Evolutionary conservation across 2,113 vertebrate species (phyloP).

Genomic region (Oxygymnocypris stewartii): DNA sequence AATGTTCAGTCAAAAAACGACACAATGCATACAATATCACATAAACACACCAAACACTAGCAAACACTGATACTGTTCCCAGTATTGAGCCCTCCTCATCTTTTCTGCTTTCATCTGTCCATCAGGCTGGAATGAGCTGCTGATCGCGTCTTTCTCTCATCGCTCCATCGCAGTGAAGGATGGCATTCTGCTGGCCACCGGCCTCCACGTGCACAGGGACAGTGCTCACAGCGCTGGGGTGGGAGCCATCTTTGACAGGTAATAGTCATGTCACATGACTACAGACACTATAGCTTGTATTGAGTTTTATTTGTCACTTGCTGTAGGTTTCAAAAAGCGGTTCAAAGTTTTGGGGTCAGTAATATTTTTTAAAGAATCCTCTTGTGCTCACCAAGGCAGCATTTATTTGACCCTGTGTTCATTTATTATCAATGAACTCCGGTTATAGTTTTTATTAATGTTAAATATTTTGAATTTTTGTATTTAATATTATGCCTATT

Average conservation of each 20-base stretch:
- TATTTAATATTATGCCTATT: no score
- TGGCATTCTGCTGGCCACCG: conserved; percentile 88
- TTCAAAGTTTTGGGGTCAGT: not conserved
- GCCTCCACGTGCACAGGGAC: conserved; percentile 91
- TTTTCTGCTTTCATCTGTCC: not conserved
- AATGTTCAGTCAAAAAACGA: no score
- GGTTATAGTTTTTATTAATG: no score
- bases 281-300: not conserved
- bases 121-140: conserved; percentile 90
- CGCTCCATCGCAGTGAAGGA: conserved; percentile 92
- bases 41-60: no score
- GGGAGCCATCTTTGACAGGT: conserved; percentile 92
- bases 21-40: no score
- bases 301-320: not conserved
- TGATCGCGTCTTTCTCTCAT: conserved; percentile 92
- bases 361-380: not conserved
- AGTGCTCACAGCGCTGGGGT: conserved; percentile 92
- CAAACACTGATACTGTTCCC: not conserved
- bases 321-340: not conserved
- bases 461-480: no score
- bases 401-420: no score
- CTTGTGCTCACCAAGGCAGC: no score
- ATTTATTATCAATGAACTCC: no score
- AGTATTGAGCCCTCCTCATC: not conserved
- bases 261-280: conserved; percentile 25